phyloP scores from a whole-genome alignment of 2,797 vertebrate genomes.

The Pachyuromys duprasi region DNA sequence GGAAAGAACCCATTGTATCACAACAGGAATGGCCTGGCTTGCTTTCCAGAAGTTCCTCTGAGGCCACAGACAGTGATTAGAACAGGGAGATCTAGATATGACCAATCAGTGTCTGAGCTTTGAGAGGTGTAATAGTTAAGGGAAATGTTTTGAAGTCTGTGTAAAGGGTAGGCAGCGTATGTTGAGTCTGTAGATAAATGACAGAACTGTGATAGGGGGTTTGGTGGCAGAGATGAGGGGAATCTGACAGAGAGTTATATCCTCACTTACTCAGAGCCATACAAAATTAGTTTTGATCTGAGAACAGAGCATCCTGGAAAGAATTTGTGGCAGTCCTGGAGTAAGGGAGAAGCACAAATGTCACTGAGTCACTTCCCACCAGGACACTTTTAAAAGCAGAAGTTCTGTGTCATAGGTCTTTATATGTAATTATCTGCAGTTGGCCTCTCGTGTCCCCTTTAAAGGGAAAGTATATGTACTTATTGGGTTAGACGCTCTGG shows the following conservation, averaged over 20 bases:
- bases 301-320: not conserved
- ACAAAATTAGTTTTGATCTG: not conserved
- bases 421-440: not conserved
- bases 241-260: not conserved
- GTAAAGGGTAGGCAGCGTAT: too few species aligned
- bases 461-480: not conserved
- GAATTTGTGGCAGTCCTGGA: not conserved
- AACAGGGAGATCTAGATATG: not conserved
- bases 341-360: not conserved
- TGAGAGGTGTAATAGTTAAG: not conserved
- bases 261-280: not conserved
- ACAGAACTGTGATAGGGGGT: not conserved
- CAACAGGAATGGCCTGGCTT: not conserved
- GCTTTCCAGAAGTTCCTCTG: not conserved
- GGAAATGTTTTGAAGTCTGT: not conserved
- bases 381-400: not conserved
- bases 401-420: not conserved
- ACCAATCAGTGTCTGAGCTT: not conserved
- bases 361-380: not conserved
- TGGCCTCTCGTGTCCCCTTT: not conserved
- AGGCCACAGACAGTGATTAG: not conserved
- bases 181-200: not conserved
- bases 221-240: not conserved
- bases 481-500: not conserved
- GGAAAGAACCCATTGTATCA: not conserved